A percentile compares a stretch with the other conserved stretches of the same genome.
These are phyloP conservation scores for Azorinus chamasolen DNA, from an alignment of 2,888 invertebrate genomes.

Conservation along the genomic window DNA sequence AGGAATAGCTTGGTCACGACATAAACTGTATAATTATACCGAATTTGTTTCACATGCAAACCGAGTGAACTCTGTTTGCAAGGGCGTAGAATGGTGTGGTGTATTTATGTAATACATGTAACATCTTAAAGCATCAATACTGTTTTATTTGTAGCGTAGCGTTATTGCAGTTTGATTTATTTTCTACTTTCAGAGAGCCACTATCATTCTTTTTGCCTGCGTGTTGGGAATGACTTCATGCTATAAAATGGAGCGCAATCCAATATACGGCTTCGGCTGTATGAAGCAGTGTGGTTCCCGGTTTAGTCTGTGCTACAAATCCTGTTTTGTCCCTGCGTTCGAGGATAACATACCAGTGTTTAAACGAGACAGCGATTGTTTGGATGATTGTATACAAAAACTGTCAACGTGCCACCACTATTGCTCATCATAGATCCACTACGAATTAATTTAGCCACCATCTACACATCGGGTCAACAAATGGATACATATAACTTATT, in stretches of 20 bases:
- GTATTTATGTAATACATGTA: too few species aligned
- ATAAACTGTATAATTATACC: too few species aligned
- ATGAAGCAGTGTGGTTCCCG: constrained; percentile 51
- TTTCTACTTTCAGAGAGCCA: constrained; percentile 11
- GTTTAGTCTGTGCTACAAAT: constrained; percentile 54
- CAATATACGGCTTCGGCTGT: constrained; percentile 37
- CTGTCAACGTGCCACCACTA: constrained; percentile 55
- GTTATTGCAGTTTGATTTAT: neutral
- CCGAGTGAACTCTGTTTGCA: too few species aligned
- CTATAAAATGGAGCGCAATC: constrained; percentile 28
- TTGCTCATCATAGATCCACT: constrained; percentile 20
- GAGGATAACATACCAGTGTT: constrained; percentile 12
- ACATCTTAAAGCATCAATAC: too few species aligned
- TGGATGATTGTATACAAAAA: constrained; percentile 51
- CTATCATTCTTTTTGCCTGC: neutral
- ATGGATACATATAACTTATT: too few species aligned
- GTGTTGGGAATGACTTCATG: constrained; percentile 11
- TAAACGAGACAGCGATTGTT: constrained; percentile 48
- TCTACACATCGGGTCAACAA: too few species aligned
- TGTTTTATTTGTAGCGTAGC: too few species aligned
- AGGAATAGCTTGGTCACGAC: too few species aligned
- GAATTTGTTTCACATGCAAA: too few species aligned
- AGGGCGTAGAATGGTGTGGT: too few species aligned
- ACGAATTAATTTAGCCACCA: too few species aligned
- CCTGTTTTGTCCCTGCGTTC: constrained; percentile 24